Percentiles rank a stretch among this genome's conserved stretches.
These are phyloP conservation scores for Anomalospiza imberbis DNA, from an alignment of 2,797 vertebrate species.

Conservation along the genomic window DNA sequence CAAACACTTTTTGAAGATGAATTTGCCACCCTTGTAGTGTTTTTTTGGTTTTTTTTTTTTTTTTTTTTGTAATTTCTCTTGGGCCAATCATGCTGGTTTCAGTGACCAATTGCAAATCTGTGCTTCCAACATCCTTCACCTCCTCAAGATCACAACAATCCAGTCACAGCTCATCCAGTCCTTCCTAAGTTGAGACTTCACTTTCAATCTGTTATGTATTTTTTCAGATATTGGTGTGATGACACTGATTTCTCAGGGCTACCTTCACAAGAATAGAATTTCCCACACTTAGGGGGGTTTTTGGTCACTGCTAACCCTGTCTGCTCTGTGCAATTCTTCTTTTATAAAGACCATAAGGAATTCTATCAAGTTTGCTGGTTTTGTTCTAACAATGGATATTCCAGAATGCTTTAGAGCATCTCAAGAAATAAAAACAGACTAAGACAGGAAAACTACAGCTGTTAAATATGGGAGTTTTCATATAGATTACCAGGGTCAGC, in stretches of 20 bases:
- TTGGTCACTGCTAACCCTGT: not conserved
- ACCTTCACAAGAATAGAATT: not conserved
- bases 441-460: not conserved
- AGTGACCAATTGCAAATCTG: not conserved
- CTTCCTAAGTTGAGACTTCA: not conserved
- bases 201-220: not conserved
- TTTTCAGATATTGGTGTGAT: not conserved
- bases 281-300: accelerated
- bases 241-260: not conserved
- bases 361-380: not conserved
- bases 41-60: too few species aligned
- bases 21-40: not conserved
- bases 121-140: not conserved
- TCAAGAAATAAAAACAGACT: not conserved
- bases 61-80: not conserved
- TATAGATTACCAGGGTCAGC: not conserved
- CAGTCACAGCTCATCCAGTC: not conserved
- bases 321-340: not conserved
- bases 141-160: accelerated
- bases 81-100: not conserved
- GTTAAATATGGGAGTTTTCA: not conserved
- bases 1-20: not conserved
- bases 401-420: not conserved
- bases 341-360: not conserved
- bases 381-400: not conserved